A percentile compares a stretch with the other conserved stretches of the same genome.
phyloP scores from a whole-genome alignment of 2,888 invertebrate genomes.

The Euplexia lucipara region DNA sequence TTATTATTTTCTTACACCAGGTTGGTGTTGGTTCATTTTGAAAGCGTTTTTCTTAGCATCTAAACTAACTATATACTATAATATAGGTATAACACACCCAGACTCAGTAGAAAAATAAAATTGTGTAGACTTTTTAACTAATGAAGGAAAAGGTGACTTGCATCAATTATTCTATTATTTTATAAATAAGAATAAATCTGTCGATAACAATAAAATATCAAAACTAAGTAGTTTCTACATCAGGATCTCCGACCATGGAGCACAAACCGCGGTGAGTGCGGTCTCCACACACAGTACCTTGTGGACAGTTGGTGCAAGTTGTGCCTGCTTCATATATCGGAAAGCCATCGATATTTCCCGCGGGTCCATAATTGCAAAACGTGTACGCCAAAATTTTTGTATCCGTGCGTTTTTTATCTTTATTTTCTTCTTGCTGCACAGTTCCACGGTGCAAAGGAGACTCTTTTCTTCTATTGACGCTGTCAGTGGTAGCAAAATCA shows the following conservation, averaged over 20 bases:
- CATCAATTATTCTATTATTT: no score
- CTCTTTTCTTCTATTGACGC: conserved; percentile 61
- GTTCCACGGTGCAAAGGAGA: conserved; percentile 82
- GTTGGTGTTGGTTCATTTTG: no score
- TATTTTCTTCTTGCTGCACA: conserved; percentile 53
- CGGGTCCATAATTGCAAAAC: conserved; percentile 88
- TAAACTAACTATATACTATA: no score
- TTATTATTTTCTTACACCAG: no score
- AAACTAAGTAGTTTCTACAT: conserved; percentile 49
- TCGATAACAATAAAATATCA: conserved; percentile 1
- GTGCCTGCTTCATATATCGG: conserved; percentile 85
- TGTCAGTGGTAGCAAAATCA: conserved; percentile 71
- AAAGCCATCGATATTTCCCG: conserved; percentile 87
- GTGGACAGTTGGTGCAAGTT: conserved; percentile 83
- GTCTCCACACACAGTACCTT: conserved; percentile 82
- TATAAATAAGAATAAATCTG: neutral
- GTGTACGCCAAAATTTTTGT: conserved; percentile 83
- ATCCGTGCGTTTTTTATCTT: conserved; percentile 69
- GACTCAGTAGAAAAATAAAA: no score
- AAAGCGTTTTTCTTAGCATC: no score
- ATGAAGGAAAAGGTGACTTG: no score
- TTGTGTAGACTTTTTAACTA: no score
- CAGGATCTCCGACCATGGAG: conserved; percentile 81
- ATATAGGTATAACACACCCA: no score
- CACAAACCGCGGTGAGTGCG: conserved; percentile 84